phyloP scores from a whole-genome alignment of 2,113 vertebrate species.

The Grallaria varia region DNA sequence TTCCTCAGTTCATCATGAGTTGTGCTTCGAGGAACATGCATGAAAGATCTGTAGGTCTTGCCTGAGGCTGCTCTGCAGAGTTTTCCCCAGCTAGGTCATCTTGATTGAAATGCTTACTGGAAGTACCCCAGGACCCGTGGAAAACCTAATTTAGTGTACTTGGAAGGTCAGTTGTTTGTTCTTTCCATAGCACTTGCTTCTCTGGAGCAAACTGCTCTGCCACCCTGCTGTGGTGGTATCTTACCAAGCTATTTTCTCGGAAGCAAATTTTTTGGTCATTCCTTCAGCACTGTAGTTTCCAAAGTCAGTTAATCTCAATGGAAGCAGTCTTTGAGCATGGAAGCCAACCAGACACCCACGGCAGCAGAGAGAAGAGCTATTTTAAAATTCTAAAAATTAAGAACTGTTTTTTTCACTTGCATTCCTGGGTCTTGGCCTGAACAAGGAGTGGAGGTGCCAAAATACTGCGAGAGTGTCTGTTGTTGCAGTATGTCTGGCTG shows the following conservation, averaged over 20 bases:
- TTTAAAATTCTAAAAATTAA: slow-evolving; percentile 55
- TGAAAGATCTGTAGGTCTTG: background rate
- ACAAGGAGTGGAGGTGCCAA: slow-evolving; percentile 38
- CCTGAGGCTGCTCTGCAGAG: background rate
- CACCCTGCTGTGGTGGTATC: background rate
- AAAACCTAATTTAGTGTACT: background rate
- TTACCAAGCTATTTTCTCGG: slow-evolving; percentile 8
- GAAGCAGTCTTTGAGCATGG: background rate
- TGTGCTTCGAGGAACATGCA: background rate
- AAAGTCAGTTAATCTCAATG: background rate
- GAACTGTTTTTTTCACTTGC: slow-evolving; percentile 33
- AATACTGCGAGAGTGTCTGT: slow-evolving; percentile 62
- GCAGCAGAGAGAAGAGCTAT: slow-evolving; percentile 36
- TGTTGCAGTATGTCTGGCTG: slow-evolving; percentile 66
- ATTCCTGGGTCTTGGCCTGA: slow-evolving; percentile 62
- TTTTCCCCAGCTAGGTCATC: background rate
- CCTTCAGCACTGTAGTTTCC: slow-evolving; percentile 1
- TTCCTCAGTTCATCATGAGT: background rate
- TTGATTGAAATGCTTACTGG: background rate
- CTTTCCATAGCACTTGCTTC: background rate
- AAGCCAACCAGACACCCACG: slow-evolving; percentile 12
- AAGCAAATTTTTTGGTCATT: slow-evolving; percentile 4
- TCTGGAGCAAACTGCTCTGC: background rate
- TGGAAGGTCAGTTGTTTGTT: background rate
- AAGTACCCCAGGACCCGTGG: background rate